These are phyloP conservation scores for Andrena minutula DNA, from an alignment of 2,888 invertebrate genomes.

Conservation along the genomic window DNA sequence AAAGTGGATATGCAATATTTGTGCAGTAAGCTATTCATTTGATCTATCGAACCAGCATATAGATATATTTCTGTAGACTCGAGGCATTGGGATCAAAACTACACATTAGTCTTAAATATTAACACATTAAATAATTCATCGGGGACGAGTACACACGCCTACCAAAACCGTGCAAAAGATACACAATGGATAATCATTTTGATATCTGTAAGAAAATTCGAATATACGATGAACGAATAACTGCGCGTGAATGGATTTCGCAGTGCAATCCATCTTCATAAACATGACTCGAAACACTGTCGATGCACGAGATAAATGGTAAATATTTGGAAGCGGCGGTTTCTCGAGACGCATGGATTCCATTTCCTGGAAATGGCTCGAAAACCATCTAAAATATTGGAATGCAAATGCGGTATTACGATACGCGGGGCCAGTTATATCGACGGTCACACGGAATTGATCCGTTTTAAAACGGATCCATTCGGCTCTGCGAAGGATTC, in stretches of 20 bases:
- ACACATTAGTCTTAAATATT: no score
- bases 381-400: constrained; percentile 29
- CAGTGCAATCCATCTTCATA: constrained; percentile 24
- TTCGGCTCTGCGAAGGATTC: constrained; percentile 32
- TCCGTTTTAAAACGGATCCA: constrained; percentile 42
- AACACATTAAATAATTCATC: no score
- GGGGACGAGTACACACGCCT: no score
- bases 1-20: no score
- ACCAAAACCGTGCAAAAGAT: no score
- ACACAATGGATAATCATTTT: no score
- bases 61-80: no score
- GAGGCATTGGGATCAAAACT: no score
- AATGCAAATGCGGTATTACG: constrained; percentile 41
- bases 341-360: constrained; percentile 27
- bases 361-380: constrained; percentile 1
- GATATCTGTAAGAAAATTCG: not conserved
- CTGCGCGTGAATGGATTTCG: not conserved
- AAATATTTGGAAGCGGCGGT: constrained; percentile 7
- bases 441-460: constrained; percentile 26
- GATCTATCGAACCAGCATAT: no score
- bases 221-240: not conserved
- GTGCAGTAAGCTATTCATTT: no score
- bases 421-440: constrained; percentile 4
- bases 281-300: constrained; percentile 27
- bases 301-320: constrained; percentile 30